Evolutionary conservation across 2,113 vertebrate species (phyloP).

Genomic region (Ammodytes dubius): DNA sequence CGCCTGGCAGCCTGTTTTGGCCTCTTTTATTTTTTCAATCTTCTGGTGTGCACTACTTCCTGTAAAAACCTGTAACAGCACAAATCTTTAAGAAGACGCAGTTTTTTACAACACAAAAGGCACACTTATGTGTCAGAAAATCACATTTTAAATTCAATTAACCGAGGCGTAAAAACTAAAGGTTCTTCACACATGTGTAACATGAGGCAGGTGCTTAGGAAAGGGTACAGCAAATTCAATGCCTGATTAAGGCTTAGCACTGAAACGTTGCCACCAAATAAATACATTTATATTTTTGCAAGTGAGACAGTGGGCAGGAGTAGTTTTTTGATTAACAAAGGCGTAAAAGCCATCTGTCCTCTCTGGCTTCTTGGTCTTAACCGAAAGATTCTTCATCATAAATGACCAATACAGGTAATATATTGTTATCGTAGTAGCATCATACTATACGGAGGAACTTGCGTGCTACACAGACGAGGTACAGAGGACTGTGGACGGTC

Average conservation of each 20-base stretch:
- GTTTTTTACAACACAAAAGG: neutral
- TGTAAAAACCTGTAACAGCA: neutral
- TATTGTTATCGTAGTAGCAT: neutral
- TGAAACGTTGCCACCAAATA: neutral
- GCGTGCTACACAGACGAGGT: conserved; percentile 8
- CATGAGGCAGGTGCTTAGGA: too few species aligned
- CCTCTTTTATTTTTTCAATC: conserved; percentile 2
- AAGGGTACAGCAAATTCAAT: too few species aligned
- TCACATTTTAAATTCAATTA: too few species aligned
- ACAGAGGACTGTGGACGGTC: conserved; percentile 17
- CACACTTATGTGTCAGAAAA: neutral
- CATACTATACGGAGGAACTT: conserved; percentile 1
- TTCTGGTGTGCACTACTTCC: neutral
- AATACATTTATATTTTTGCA: neutral
- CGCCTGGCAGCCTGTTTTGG: conserved; percentile 1
- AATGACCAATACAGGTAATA: neutral
- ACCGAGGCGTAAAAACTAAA: too few species aligned
- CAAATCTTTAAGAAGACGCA: neutral
- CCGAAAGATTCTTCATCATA: neutral
- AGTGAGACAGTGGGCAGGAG: too few species aligned
- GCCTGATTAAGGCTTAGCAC: too few species aligned
- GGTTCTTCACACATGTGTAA: too few species aligned
- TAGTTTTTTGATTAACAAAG: neutral
- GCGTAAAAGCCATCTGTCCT: neutral
- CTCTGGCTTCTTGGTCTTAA: neutral